Evolutionary conservation across 2,888 invertebrate genomes (phyloP).

Genomic region (Caradrina clavipalpis): DNA sequence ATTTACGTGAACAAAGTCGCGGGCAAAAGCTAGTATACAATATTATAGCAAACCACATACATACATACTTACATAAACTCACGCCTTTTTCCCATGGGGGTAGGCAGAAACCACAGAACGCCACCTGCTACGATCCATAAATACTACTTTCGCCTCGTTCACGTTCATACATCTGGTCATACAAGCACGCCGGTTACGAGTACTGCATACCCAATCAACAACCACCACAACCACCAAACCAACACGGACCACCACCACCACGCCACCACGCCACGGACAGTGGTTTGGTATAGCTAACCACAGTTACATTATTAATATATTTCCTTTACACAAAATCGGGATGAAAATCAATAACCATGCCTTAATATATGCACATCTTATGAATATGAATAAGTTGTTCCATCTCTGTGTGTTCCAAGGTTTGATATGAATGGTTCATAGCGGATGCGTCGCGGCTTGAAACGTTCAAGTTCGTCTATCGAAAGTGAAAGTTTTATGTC

Average conservation of each 20-base stretch:
- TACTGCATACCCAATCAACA: no score
- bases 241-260: no score
- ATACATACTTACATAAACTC: no score
- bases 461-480: constrained; percentile 21
- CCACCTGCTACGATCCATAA: no score
- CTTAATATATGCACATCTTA: constrained; percentile 34
- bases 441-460: constrained; percentile 20
- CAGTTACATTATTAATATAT: constrained; percentile 12
- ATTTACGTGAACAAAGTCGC: no score
- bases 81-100: no score
- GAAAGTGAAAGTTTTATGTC: constrained; percentile 18
- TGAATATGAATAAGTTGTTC: constrained; percentile 37
- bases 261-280: no score
- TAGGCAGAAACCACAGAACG: no score
- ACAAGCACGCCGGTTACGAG: no score
- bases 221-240: no score
- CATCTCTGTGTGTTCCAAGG: constrained; percentile 29
- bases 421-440: constrained; percentile 17
- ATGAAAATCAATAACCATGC: constrained; percentile 31
- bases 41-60: not conserved
- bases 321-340: constrained; percentile 21
- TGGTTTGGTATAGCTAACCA: not conserved
- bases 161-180: no score
- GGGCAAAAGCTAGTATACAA: not conserved
- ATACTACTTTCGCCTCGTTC: no score